Base-by-base conservation (phyloP, 2,797 vertebrate genomes). In the Enteromius radiatus region DNA sequence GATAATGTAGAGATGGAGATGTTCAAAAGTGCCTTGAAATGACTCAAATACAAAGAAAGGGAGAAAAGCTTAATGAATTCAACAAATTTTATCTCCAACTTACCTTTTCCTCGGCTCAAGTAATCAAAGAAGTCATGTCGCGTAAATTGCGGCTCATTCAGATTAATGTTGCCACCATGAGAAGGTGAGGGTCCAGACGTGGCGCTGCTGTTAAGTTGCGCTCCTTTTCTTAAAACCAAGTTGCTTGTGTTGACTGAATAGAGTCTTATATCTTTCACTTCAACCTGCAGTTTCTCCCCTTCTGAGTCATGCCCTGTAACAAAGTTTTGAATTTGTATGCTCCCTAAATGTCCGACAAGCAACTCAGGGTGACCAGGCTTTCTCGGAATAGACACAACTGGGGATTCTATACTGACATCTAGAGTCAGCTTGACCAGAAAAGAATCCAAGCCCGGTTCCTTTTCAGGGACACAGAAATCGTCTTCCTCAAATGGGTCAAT, bases 51-150 rank as follows among this genome's bases (percentile, higher is more conserved):
- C 19, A 26, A 52, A 64, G 12, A 26, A n/a, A 5, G 11, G 56
- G 4, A n/a, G 2, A 38, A 52, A 26, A 38, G 10, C 6, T 63
- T 31, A 3, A 63, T 17, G 15, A 70, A 38, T 21, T 47, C 2
- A 33, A n/a, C 21, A 68, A 61, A 23, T 54, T 4, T 76, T 41
- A 21, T 19, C 38, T 12, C 70, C 61, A 56, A 80, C 69, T 80
- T 38, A 98, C 98, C 98, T 92, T 97, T 94, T 88, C 97, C 97
- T 49, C 94, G 92, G 80, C 92, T 96, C 64, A 99, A 89, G 0
- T 94, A 98, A 56, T 98, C 97, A 90, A 99, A 99, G 91, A 99
- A 99, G 93, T 99, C 96, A 11, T 98, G 95, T 1, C 98, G 95
- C 3, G 97, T 99, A 86, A 99, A 98, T 82, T 95, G 96, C 0